Evolutionary conservation across 2,797 vertebrate species (phyloP).

Genomic region (Darevskia mixta): DNA sequence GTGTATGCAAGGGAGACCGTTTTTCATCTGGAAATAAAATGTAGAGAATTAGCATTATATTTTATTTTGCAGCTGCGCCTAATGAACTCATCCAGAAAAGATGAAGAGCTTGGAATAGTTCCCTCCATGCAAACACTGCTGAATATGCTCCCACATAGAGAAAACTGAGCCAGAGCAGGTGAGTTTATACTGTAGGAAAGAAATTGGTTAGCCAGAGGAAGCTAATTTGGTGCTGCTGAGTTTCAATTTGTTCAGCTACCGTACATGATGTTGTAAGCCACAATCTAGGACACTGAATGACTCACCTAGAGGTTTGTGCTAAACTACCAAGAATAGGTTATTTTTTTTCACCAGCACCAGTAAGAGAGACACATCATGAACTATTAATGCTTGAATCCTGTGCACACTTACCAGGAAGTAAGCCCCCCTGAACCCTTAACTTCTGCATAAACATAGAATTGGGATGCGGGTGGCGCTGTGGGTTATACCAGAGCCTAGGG

Average conservation of each 20-base stretch:
- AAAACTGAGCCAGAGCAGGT: background rate
- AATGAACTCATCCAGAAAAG: constrained; percentile 25
- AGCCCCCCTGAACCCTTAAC: background rate
- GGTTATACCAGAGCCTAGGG: too few species aligned
- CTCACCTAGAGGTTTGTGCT: background rate
- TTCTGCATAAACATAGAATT: background rate
- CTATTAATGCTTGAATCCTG: background rate
- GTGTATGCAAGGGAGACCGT: background rate
- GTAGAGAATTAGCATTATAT: constrained; percentile 6
- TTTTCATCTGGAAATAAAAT: constrained; percentile 26
- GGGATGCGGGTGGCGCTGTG: too few species aligned
- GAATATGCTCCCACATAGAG: background rate
- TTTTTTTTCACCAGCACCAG: too few species aligned
- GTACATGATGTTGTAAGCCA: background rate
- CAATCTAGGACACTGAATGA: background rate
- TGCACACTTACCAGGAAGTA: background rate
- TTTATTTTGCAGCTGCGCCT: constrained; percentile 4
- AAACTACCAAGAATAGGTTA: background rate
- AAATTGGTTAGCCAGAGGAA: constrained; percentile 17
- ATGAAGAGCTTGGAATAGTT: background rate
- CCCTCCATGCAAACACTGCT: background rate
- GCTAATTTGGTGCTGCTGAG: constrained; percentile 17
- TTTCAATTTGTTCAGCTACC: background rate
- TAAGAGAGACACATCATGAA: too few species aligned
- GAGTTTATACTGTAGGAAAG: background rate